phyloP scores from a whole-genome alignment of 1,140 invertebrate genomes.

The Drosophila auraria region DNA sequence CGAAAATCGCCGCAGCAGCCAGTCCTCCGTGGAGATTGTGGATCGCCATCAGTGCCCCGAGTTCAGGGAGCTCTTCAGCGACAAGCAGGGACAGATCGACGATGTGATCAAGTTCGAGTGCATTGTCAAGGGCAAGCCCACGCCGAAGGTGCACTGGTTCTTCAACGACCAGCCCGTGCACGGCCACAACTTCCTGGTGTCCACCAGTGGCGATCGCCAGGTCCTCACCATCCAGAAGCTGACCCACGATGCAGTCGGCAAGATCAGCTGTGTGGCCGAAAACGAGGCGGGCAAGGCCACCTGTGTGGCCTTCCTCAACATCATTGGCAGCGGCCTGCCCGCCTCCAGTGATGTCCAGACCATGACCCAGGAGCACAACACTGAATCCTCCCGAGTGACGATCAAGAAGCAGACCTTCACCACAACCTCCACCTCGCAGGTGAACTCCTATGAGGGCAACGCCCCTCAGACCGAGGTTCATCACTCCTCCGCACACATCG shows the following conservation, averaged over 20 bases:
- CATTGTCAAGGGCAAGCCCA: constrained; percentile 91
- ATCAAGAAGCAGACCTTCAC: constrained; percentile 84
- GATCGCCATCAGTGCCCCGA: constrained; percentile 87
- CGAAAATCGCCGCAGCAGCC: constrained; percentile 68
- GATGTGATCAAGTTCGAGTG: constrained; percentile 94
- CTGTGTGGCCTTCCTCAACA: constrained; percentile 87
- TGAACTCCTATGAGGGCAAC: constrained; percentile 84
- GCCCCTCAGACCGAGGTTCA: constrained; percentile 79
- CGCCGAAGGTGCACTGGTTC: constrained; percentile 93
- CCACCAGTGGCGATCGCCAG: constrained; percentile 90
- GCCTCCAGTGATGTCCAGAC: constrained; percentile 69
- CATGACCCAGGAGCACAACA: constrained; percentile 79
- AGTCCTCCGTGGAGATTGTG: constrained; percentile 86
- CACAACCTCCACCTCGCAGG: constrained; percentile 81
- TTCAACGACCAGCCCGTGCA: constrained; percentile 90
- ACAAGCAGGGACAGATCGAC: constrained; percentile 94
- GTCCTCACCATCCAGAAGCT: constrained; percentile 88
- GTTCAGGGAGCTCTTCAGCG: constrained; percentile 89
- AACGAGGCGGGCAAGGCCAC: constrained; percentile 90
- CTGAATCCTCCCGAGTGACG: constrained; percentile 78
- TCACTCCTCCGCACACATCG: constrained; percentile 73
- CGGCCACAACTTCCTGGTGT: constrained; percentile 90
- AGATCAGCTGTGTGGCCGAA: constrained; percentile 91
- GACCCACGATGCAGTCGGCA: constrained; percentile 87
- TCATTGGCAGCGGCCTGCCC: constrained; percentile 77